Conservation (phyloP, 2,113 vertebrate species). For the Macrotus californicus region DNA sequence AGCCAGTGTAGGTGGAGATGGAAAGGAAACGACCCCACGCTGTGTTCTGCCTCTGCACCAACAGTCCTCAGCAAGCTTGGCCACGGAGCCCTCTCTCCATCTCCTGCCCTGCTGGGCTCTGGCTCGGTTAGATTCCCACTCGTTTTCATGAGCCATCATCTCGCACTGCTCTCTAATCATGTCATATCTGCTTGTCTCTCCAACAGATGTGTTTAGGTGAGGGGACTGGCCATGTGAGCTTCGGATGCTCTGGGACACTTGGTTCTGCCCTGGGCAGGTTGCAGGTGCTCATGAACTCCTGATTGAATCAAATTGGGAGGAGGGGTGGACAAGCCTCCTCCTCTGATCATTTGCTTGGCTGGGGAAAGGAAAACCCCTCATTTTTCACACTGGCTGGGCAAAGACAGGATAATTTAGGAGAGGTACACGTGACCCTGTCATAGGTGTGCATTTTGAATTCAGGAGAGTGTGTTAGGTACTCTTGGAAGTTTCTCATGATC, state of each 20-base stretch:
- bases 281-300: not conserved
- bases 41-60: not conserved
- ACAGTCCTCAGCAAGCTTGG: not conserved
- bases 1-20: not conserved
- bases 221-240: not conserved
- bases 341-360: not conserved
- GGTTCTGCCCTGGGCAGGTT: not conserved
- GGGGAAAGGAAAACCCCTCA: not conserved
- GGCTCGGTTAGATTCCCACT: not conserved
- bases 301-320: not conserved
- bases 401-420: not conserved
- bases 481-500: not conserved
- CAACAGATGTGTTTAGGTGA: not conserved
- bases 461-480: not conserved
- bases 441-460: not conserved
- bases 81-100: not conserved
- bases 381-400: not conserved
- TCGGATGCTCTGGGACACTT: not conserved
- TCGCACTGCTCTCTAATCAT: not conserved
- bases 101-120: accelerated
- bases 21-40: not conserved
- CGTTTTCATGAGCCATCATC: not conserved
- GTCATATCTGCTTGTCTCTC: not conserved
- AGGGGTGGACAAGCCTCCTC: not conserved
- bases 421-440: not conserved